phyloP scores from a whole-genome alignment of 1,140 invertebrate genomes.

The Aradophagus sp. region DNA sequence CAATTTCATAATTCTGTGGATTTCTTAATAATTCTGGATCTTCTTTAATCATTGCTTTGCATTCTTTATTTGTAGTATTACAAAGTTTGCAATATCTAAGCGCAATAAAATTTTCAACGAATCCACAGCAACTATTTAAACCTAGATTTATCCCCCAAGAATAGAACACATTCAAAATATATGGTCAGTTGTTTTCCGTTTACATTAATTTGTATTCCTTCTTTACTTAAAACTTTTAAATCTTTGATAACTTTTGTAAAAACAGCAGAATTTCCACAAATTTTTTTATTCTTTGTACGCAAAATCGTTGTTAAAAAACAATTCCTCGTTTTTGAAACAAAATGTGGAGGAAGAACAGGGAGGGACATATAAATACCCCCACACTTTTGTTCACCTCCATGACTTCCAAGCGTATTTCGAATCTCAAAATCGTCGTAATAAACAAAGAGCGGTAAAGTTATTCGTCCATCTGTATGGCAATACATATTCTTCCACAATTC shows the following conservation, averaged over 20 bases:
- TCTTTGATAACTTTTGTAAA: constrained; percentile 33
- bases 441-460: constrained; percentile 29
- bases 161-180: constrained; percentile 31
- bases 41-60: constrained; percentile 16
- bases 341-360: constrained; percentile 30
- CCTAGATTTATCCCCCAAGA: constrained; percentile 35
- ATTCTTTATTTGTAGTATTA: constrained; percentile 6
- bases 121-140: constrained; percentile 20
- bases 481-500: constrained; percentile 10
- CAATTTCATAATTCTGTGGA: constrained; percentile 14
- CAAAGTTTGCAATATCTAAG: constrained; percentile 18
- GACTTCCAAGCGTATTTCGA: constrained; percentile 31
- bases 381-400: constrained; percentile 45
- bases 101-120: constrained; percentile 13
- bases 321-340: constrained; percentile 18
- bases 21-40: not conserved
- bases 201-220: constrained; percentile 27
- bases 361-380: constrained; percentile 30
- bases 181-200: constrained; percentile 9
- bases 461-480: not conserved
- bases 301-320: constrained; percentile 25
- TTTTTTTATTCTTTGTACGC: constrained; percentile 42
- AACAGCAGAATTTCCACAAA: constrained; percentile 19
- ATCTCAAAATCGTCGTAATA: constrained; percentile 45
- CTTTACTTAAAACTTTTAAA: constrained; percentile 17